These are phyloP conservation scores for Manacus vitellinus DNA, from an alignment of 2,113 vertebrate species.

Conservation along the genomic window DNA sequence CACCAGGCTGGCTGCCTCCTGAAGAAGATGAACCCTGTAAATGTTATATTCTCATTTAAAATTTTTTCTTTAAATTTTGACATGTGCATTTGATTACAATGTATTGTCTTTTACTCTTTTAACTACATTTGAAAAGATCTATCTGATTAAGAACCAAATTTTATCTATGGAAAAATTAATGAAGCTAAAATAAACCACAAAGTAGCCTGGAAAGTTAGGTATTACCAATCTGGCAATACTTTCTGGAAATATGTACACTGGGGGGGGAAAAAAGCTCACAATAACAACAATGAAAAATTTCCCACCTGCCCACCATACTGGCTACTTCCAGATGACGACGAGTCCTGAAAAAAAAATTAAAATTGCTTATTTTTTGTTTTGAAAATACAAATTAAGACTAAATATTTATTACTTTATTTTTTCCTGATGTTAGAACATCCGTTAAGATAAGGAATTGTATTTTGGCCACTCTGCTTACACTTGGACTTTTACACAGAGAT, in stretches of 20 bases:
- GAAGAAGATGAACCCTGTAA: conserved; percentile 19
- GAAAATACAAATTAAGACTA: neutral
- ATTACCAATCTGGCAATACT: neutral
- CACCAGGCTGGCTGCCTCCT: conserved; percentile 25
- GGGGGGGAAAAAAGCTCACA: rapidly evolving
- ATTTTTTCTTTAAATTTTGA: neutral
- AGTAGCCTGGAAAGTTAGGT: neutral
- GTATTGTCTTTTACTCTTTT: neutral
- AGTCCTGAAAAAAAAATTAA: neutral
- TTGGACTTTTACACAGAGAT: neutral
- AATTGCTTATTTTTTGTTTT: neutral
- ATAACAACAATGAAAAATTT: neutral
- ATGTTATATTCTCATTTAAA: neutral
- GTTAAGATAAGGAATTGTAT: neutral
- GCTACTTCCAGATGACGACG: neutral
- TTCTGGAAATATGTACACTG: neutral
- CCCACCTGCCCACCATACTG: conserved; percentile 40
- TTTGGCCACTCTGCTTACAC: neutral
- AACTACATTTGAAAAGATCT: neutral
- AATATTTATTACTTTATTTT: neutral
- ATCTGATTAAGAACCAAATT: neutral
- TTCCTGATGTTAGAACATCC: neutral
- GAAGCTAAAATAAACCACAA: neutral
- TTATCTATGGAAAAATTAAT: neutral
- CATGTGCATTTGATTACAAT: neutral